Evolutionary conservation across 2,113 vertebrate genomes (phyloP), one percentile per base, ranked within the genome.

Genomic region (Ptilonorhynchus violaceus): DNA sequence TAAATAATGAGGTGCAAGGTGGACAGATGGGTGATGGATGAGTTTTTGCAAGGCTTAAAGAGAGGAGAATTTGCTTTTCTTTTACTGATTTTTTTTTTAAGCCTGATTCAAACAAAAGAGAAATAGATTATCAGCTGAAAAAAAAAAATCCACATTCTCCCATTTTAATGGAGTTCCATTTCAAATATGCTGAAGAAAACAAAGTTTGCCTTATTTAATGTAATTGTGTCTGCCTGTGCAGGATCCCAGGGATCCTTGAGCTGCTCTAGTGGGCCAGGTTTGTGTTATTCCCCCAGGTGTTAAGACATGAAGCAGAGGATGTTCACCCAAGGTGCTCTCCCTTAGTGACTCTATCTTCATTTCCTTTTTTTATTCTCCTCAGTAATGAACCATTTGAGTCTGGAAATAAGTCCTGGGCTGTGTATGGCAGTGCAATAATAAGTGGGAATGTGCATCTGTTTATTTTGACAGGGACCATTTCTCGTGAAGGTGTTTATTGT

Each of bases 1-100:
- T 96, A 91, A 97, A 94, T 95, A 95, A 95, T 87, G 91, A 96
- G 80, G 92, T 87, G 94, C 86, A 94, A 96, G 92, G 93, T 97
- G 92, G 91, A 95, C 92, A 95, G 96, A 96, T 96, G 95, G 93
- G 88, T 96, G 91, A 95, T 89, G 76, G 96, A 94, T 94, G 86
- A 92, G 80, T 92, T 93, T 93, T 60, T 92, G 47, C 56, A 81
- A 91, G 49, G 53, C 91, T 95, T 66, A 72, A 86, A 91, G 73
- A 41, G 37, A 93, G 23, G 37, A 84, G 55, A 93, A 64, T 84
- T 93, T 93, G 27, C 23, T 88, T 55, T 77, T 68, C 14, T 90
- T 72, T 70, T 58, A 70, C 63, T 55, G 33, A 15, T 17, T 42
- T 42, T 66, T 64, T 70, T 15, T 68, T 60, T 2, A n/a, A 88